Conservation (phyloP, 2,797 vertebrate genomes). For the Todus mexicanus region DNA sequence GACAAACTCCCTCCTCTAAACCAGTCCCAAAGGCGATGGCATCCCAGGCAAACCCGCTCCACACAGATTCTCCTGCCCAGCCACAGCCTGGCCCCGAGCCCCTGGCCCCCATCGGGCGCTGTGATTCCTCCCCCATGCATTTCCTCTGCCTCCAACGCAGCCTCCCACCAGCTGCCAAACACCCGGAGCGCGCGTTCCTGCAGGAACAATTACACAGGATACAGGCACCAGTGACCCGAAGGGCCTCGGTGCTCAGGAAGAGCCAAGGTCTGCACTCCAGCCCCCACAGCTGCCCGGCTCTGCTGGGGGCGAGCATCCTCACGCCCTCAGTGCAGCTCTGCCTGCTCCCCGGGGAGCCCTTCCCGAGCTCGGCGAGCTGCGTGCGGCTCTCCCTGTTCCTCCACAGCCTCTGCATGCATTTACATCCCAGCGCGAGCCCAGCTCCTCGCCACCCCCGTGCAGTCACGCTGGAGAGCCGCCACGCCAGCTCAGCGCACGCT, state of each 20-base stretch:
- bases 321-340: neutral
- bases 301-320: rapidly evolving
- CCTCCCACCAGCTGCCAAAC: neutral
- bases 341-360: neutral
- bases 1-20: neutral
- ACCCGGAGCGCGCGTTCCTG: rapidly evolving
- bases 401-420: neutral
- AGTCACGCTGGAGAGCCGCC: neutral
- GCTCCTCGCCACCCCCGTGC: neutral
- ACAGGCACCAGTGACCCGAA: neutral
- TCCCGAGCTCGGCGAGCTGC: neutral
- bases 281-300: neutral
- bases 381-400: neutral
- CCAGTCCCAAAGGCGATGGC: neutral
- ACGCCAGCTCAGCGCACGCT: neutral
- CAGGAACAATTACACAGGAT: neutral
- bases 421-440: neutral
- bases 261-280: neutral
- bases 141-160: neutral
- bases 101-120: neutral
- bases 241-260: neutral
- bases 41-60: neutral
- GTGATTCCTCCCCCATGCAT: neutral
- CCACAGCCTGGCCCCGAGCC: neutral
- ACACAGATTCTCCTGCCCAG: neutral